Base-by-base conservation (phyloP, 2,797 vertebrate species). In the Hippoglossus hippoglossus region DNA sequence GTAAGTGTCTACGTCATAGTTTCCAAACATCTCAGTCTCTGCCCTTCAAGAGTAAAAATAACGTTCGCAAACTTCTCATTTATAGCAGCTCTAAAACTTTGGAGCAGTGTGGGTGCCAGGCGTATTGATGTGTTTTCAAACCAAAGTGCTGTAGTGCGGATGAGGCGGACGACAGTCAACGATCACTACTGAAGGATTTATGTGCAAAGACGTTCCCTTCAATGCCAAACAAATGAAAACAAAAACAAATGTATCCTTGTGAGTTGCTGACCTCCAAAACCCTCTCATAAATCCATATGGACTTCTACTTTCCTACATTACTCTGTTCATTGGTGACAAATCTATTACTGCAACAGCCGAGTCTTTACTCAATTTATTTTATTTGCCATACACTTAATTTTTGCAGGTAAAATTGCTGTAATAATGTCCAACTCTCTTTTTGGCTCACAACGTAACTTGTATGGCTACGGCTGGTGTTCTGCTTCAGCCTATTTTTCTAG, bases 321-420 rank as follows among this genome's bases (percentile, higher is more conserved):
- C 60, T 70, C 58, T 63, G 68, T 26, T 80, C 50, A 57, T 28
- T 51, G 24, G 53, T 76, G 73, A 77, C 46, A 86, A 77, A 90
- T 89, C 63, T 79, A 71, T 89, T 63, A 75, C 54, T 34, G 69
- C 80, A 88, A 73, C 63, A 73, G 63, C 24, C 39, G 18, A 81
- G 61, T 85, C 83, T 71, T 90, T 84, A 79, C 57, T 47, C 77
- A 59, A 67, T 85, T 91, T 74, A 77, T 86, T 89, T 89, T 80
- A 85, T 90, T 84, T 78, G 79, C 75, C 78, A 87, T 81, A 67
- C 78, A 68, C 72, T 86, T 82, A 39, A 73, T 82, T 85, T 81
- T 59, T 80, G 62, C 71, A 74, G 77, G 72, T 85, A 60, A 71
- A 86, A 71, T 72, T 80, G 74, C 64, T 67, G 22, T 59, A 75